Conservation (phyloP, 2,113 vertebrate species). For the Pachyramphus minor region DNA sequence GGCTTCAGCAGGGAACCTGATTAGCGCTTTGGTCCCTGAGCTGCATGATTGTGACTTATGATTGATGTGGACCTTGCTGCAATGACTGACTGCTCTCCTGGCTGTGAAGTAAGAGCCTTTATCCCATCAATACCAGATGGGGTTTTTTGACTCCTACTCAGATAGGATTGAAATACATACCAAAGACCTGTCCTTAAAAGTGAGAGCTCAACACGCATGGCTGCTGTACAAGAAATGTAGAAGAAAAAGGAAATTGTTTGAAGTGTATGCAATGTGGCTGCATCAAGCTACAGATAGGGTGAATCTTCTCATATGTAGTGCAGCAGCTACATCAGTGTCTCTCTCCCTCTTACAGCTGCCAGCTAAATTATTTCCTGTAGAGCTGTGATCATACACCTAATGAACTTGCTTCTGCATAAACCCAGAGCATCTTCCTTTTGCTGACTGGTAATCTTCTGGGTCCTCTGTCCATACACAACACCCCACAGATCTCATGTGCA, state of each 20-base stretch:
- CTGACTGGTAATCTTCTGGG: not conserved
- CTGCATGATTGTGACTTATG: not conserved
- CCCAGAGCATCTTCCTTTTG: not conserved
- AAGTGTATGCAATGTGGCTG: not conserved
- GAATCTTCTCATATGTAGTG: not conserved
- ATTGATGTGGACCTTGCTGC: not conserved
- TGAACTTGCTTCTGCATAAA: not conserved
- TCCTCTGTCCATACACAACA: not conserved
- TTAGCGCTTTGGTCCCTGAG: not conserved
- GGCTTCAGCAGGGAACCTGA: not conserved
- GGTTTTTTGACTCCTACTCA: not conserved
- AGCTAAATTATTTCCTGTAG: not conserved
- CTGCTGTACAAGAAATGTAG: not conserved
- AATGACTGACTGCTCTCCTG: not conserved
- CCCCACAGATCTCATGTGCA: not conserved
- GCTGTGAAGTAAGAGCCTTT: not conserved
- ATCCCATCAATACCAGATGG: not conserved
- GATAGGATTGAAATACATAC: not conserved
- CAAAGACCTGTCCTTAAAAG: not conserved
- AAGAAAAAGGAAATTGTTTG: slow-evolving; percentile 12
- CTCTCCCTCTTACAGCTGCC: not conserved
- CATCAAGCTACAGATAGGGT: not conserved
- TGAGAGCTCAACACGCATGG: not conserved
- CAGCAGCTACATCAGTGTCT: not conserved
- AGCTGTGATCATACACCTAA: not conserved